phyloP scores from a whole-genome alignment of 2,888 invertebrate genomes.

The Pristionchus japonicus region DNA sequence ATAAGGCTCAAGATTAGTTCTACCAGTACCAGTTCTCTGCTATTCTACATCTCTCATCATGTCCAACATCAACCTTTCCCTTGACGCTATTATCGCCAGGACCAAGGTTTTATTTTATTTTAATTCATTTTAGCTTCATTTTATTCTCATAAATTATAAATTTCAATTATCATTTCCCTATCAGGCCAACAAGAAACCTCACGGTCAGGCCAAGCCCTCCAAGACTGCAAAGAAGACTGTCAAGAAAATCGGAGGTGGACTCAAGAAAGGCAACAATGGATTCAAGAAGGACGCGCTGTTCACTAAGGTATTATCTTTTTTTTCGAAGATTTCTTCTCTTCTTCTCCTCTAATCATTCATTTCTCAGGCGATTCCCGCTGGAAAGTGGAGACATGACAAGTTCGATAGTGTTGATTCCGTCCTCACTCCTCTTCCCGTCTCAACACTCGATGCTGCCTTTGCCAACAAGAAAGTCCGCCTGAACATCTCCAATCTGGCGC shows the following conservation, averaged over 20 bases:
- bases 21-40: background rate
- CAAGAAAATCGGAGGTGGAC: background rate
- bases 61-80: conserved; percentile 20
- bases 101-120: background rate
- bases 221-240: background rate
- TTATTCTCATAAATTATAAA: background rate
- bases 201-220: background rate
- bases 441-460: background rate
- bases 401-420: background rate
- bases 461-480: conserved; percentile 40
- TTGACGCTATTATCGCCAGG: conserved; percentile 27
- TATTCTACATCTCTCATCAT: background rate
- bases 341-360: background rate
- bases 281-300: background rate
- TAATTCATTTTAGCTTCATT: background rate
- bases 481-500: conserved; percentile 39
- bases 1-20: background rate
- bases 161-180: background rate
- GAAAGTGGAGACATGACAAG: conserved; percentile 37
- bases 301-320: too few species aligned
- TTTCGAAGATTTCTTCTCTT: too few species aligned
- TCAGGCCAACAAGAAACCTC: background rate
- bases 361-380: conserved; percentile 12
- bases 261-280: background rate
- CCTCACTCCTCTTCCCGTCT: background rate